Base-by-base conservation (phyloP, 2,888 invertebrate species). In the Drosophila kambysellisi region DNA sequence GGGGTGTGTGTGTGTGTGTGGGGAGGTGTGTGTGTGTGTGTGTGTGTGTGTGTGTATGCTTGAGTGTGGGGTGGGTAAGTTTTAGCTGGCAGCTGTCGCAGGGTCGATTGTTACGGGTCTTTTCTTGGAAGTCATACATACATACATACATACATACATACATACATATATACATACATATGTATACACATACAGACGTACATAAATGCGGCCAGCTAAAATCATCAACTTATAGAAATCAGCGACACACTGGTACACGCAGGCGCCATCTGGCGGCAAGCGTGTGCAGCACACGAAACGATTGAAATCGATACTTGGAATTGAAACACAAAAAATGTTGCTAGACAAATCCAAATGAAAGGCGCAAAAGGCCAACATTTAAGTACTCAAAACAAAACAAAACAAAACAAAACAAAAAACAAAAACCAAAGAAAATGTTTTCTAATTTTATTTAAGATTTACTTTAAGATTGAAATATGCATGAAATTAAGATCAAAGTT, bases 251-350 rank as follows among this genome's bases (percentile, higher is more conserved):
- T 50, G 30, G 29, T 50, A 72, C 39, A 71, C 66, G 75, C 71
- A 66, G 66, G 75, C 75, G 75, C 72, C 75, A 59, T 67, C 76
- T 76, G 59, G 61, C 59, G 75, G 50, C 3, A 32, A 41, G 59
- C 39, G 35, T 30, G 35, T 53, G 68, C 68, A 68, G 29, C 60
- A 50, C 46, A 58, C 25, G 11, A 54, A 50, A 50, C 48, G 25
- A 50, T 48, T 54, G 58, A 54, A 71, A 71, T 71, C 71, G 72
- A 66, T 53, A 41, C 30, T 37, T 50, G 39, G 9, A 63, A 57
- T 32, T 56, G 30, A 58, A 58, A 46, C 35, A 59, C 11, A n/a
- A 54, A 30, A 46, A 32, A 15, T 35, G 5, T 25, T n/a, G 17
- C 35, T 0, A n/a, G 41, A 30, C 37, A 29, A 50, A 50, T 30